These are phyloP conservation scores for Lutjanus erythropterus DNA, from an alignment of 2,113 vertebrate species.

Conservation along the genomic window DNA sequence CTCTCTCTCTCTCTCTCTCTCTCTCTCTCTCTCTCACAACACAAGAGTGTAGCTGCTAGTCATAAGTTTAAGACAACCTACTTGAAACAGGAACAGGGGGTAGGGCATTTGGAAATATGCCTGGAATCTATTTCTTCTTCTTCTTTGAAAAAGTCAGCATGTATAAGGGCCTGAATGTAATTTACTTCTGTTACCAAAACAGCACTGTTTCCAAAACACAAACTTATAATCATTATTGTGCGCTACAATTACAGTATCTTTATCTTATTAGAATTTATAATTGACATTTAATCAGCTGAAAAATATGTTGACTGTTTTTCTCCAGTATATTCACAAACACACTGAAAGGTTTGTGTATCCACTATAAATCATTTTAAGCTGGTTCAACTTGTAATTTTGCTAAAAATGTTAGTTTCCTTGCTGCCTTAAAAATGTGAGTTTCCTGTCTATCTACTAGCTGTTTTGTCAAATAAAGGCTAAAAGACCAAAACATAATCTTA, in stretches of 20 bases:
- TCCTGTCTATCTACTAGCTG: no score
- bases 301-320: not conserved
- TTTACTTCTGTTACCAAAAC: constrained; percentile 33
- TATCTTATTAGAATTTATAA: not conserved
- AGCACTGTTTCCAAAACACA: constrained; percentile 17
- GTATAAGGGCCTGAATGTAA: constrained; percentile 9
- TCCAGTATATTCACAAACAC: not conserved
- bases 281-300: not conserved
- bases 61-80: constrained; percentile 19
- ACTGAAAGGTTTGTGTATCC: not conserved
- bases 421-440: no score
- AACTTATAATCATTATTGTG: not conserved
- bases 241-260: not conserved
- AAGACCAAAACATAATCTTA: no score
- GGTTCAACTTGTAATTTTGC: no score
- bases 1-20: constrained; percentile 24
- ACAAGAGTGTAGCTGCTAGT: constrained; percentile 18
- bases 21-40: not conserved
- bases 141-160: not conserved
- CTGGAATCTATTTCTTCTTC: constrained; percentile 70
- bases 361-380: no score
- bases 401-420: no score
- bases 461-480: no score
- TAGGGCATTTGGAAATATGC: constrained; percentile 56
- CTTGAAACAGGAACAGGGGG: constrained; percentile 32